These are phyloP conservation scores for Drosophila rufa DNA, from an alignment of 1,140 invertebrate genomes.

Conservation along the genomic window DNA sequence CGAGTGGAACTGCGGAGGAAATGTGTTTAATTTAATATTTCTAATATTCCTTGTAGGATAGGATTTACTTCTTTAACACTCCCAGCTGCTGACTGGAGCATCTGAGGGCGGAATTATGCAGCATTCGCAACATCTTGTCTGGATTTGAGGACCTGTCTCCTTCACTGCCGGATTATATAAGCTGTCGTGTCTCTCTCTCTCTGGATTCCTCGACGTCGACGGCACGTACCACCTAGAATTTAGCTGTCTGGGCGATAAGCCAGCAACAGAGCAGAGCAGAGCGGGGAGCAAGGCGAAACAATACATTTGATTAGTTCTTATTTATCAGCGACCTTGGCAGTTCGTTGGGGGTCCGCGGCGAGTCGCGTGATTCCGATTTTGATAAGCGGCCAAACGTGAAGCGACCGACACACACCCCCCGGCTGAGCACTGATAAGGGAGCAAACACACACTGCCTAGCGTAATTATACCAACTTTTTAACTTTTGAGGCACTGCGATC, in stretches of 20 bases:
- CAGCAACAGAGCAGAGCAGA: conserved; percentile 27
- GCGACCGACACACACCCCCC: conserved; percentile 55
- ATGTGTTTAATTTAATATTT: background rate
- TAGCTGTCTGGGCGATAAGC: conserved; percentile 29
- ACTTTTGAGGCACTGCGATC: conserved; percentile 14
- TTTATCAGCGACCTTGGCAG: conserved; percentile 68
- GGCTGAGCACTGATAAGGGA: conserved; percentile 22
- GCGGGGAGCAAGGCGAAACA: conserved; percentile 15
- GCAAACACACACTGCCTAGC: conserved; percentile 20
- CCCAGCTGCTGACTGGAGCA: conserved; percentile 40
- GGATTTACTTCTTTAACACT: conserved; percentile 46
- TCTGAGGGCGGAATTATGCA: conserved; percentile 34
- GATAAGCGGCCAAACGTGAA: conserved; percentile 77
- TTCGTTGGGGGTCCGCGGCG: conserved; percentile 55
- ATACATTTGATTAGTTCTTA: conserved; percentile 59
- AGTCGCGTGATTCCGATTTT: conserved; percentile 74
- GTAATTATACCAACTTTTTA: conserved; percentile 24
- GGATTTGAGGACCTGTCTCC: conserved; percentile 34
- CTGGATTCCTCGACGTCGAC: conserved; percentile 14
- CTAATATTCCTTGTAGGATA: background rate
- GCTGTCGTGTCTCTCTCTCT: conserved; percentile 1
- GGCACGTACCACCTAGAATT: conserved; percentile 38
- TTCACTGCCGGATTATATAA: conserved; percentile 59
- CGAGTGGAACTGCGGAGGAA: conserved; percentile 64
- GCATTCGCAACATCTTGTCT: conserved; percentile 62